Evolutionary conservation across 2,113 vertebrate species (phyloP).

Genomic region (Urocynchramus pylzowi): DNA sequence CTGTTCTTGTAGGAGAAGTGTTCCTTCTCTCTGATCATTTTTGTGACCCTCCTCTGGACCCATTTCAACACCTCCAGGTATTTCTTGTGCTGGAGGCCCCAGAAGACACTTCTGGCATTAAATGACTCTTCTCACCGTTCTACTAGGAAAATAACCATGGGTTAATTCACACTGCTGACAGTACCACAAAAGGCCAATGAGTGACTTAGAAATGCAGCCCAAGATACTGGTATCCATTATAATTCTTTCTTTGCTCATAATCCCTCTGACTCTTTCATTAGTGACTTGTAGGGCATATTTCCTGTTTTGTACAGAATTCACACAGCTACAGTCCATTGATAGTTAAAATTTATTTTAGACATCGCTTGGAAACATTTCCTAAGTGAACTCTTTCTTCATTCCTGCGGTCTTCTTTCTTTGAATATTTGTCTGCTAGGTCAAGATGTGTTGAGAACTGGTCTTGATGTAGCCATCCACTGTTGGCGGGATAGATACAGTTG

Average conservation of each 20-base stretch:
- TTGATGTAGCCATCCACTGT: not conserved
- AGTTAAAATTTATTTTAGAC: not conserved
- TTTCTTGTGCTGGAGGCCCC: not conserved
- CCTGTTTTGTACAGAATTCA: not conserved
- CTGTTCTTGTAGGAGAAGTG: not conserved
- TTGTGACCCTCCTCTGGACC: not conserved
- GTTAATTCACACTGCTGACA: not conserved
- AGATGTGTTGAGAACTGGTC: not conserved
- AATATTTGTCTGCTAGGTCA: not conserved
- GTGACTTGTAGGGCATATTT: not conserved
- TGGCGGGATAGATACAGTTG: not conserved
- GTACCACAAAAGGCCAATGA: not conserved
- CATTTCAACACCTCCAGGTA: not conserved
- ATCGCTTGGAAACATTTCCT: not conserved
- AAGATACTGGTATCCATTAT: not conserved
- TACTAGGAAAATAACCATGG: not conserved
- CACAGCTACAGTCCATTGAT: not conserved
- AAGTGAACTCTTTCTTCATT: not conserved
- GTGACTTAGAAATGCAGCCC: not conserved
- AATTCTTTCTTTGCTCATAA: not conserved
- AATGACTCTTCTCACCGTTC: not conserved
- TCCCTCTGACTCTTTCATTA: not conserved
- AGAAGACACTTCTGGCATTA: not conserved
- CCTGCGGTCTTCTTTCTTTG: not conserved
- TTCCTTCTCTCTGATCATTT: not conserved